Evolutionary conservation across 2,113 vertebrate species (phyloP), one percentile per base, ranked within the genome.

Genomic region (Castor canadensis): DNA sequence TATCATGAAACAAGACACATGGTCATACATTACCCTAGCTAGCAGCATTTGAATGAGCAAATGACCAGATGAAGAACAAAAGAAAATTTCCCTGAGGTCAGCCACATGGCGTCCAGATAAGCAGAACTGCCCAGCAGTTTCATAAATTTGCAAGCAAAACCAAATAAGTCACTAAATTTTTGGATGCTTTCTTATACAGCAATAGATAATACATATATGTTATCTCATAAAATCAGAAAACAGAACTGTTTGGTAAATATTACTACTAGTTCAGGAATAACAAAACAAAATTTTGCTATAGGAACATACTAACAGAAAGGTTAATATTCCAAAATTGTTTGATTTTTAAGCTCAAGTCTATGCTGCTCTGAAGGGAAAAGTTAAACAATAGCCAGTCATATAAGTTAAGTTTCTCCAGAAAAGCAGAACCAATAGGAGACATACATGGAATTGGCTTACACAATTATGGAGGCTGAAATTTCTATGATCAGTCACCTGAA

Each of bases 21-120:
- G 32, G n/a, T 60, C 22, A 64, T 0, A 1, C 49, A 6, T 30
- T 2, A 4, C 38, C 28, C 0, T 58, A 2, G 3, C 9, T 43
- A 52, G 30, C 30, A 90, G 52, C 7, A 52, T 1, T 0, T 30
- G 30, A 52, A 4, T 80, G 19, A 40, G 64, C 19, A 17, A 38
- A 9, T 35, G 47, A 45, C 9, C 19, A 43, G 26, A 2, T 45
- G 76, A 67, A 90, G 35, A 38, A 26, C 6, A 24, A 15, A 8
- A 17, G 6, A 32, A 82, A 62, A 12, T 9, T 47, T 87, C 17
- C 0, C 6, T 58, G 9, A 81, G 58, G 56, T 35, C 38, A 85
- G 43, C 60, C 87, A 47, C 5, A 35, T 26, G 16, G 38, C 4
- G 17, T 24, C 54, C 52, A 66, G 24, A 47, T 85, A 28, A 45